Conservation (phyloP, 2,113 vertebrate genomes). For the Physeter macrocephalus region DNA sequence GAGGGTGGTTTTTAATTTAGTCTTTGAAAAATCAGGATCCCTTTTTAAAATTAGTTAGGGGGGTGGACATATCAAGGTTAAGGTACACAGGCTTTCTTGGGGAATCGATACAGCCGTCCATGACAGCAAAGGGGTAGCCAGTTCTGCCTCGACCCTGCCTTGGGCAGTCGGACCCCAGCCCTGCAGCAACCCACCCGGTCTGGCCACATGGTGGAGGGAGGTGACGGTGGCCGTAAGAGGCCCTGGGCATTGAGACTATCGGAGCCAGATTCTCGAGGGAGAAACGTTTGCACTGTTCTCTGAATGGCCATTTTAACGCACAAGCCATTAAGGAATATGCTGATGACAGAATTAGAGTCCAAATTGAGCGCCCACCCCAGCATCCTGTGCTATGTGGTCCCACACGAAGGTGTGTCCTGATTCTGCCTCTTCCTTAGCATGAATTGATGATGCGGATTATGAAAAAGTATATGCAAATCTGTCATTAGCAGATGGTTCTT, state of each 20-base stretch:
- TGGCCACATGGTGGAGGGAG: too few relatives aligned
- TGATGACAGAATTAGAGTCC: background rate
- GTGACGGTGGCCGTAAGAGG: too few relatives aligned
- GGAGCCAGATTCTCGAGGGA: background rate
- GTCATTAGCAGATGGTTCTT: background rate
- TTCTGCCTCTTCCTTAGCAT: background rate
- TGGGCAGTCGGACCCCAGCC: background rate
- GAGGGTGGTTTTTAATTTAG: background rate
- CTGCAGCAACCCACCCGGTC: background rate
- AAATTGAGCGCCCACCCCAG: background rate
- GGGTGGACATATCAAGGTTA: background rate
- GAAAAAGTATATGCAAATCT: background rate
- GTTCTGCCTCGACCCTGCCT: too few relatives aligned
- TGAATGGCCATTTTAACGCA: background rate
- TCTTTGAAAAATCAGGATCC: background rate
- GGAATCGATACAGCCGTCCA: too few relatives aligned
- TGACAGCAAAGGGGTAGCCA: too few relatives aligned
- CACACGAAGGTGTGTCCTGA: background rate
- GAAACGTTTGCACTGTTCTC: background rate
- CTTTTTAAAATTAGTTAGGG: background rate
- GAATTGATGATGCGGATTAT: background rate
- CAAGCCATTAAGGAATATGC: background rate
- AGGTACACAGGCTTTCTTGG: background rate
- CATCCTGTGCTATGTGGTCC: background rate
- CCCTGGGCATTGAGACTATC: accelerated